Evolutionary conservation across 2,888 invertebrate species (phyloP).

Genomic region (Philopedon plagiatum): DNA sequence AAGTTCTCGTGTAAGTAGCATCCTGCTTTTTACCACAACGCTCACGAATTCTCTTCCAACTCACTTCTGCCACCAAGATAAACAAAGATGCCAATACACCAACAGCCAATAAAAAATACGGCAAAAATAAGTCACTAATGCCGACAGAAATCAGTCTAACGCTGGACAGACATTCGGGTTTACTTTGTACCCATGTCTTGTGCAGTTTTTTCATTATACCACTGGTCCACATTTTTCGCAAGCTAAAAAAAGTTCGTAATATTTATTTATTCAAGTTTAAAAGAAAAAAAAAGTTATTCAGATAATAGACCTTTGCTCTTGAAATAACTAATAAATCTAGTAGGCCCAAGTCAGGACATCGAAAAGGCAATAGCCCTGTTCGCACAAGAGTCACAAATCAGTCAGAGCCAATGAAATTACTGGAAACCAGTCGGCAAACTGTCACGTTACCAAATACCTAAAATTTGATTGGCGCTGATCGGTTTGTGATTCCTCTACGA

Average conservation of each 20-base stretch:
- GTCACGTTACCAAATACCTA: too few species aligned
- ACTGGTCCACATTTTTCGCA: constrained; percentile 55
- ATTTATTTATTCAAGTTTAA: too few species aligned
- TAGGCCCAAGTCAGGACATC: too few species aligned
- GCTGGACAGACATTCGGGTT: constrained; percentile 59
- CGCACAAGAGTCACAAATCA: too few species aligned
- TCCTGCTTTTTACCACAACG: not conserved
- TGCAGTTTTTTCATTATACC: constrained; percentile 56
- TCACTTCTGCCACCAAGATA: constrained; percentile 54
- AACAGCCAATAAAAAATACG: constrained; percentile 57
- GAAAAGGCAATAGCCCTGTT: too few species aligned
- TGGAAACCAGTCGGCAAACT: too few species aligned
- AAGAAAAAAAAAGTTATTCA: too few species aligned
- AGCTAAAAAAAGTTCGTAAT: constrained; percentile 54
- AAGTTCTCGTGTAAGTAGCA: not conserved
- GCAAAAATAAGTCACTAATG: constrained; percentile 58
- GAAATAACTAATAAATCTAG: too few species aligned
- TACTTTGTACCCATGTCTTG: constrained; percentile 57
- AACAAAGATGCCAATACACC: constrained; percentile 55
- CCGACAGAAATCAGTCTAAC: constrained; percentile 58
- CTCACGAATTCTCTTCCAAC: constrained; percentile 37
- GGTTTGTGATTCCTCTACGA: too few species aligned
- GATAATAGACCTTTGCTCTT: too few species aligned
- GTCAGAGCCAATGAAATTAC: too few species aligned
- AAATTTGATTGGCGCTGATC: too few species aligned